phyloP scores from a whole-genome alignment of 2,888 invertebrate genomes.

The Trimorus sp. region DNA sequence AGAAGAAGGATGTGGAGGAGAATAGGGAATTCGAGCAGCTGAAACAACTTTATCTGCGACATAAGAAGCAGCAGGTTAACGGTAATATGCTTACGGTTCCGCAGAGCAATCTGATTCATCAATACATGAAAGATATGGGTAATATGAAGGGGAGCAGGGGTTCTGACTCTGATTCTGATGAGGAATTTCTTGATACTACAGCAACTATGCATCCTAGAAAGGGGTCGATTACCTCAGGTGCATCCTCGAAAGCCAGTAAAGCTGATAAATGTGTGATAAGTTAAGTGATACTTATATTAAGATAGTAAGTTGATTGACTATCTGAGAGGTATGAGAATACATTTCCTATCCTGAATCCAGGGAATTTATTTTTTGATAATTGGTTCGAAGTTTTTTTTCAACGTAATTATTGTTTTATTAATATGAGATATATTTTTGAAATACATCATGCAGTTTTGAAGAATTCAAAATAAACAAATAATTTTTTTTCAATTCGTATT shows the following conservation, averaged over 20 bases:
- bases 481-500: no score
- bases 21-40: conserved; percentile 68
- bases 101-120: conserved; percentile 75
- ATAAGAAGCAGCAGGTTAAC: conserved; percentile 65
- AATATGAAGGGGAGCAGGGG: conserved; percentile 68
- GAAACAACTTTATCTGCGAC: conserved; percentile 65
- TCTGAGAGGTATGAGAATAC: conserved; percentile 4
- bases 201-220: conserved; percentile 73
- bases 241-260: conserved; percentile 65
- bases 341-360: conserved; percentile 25
- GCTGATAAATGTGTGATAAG: conserved; percentile 63
- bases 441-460: not conserved
- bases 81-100: conserved; percentile 69
- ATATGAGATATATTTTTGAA: not conserved
- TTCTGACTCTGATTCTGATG: conserved; percentile 77
- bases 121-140: conserved; percentile 72
- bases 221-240: conserved; percentile 75
- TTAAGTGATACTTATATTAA: conserved; percentile 55
- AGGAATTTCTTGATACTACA: conserved; percentile 79
- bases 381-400: no score
- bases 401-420: no score
- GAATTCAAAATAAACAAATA: no score
- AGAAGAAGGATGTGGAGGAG: conserved; percentile 52
- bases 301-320: not conserved
- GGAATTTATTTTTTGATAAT: no score